Conservation (phyloP, 2,888 invertebrate genomes). For the Catocala fraxini region DNA sequence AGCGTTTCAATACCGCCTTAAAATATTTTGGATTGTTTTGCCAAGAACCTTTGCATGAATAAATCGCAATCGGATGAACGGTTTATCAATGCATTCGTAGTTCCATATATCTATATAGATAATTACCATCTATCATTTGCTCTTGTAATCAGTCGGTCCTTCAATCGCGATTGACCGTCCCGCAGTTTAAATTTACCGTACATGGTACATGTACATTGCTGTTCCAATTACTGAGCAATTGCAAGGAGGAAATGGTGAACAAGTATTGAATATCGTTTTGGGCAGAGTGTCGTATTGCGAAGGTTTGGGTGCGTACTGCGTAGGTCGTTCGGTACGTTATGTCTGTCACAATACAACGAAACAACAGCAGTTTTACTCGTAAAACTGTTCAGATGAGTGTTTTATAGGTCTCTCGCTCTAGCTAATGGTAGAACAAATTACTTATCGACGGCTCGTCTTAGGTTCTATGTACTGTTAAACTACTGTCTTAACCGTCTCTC, state of each 20-base stretch:
- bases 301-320: conserved; percentile 46
- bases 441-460: too few relatives aligned
- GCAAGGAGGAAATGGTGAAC: conserved; percentile 41
- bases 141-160: conserved; percentile 3
- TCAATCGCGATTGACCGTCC: conserved; percentile 1
- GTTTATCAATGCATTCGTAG: too few relatives aligned
- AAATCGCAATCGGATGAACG: too few relatives aligned
- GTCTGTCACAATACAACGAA: conserved; percentile 27
- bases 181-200: background rate
- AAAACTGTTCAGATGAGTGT: background rate
- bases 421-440: too few relatives aligned
- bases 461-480: too few relatives aligned
- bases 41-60: too few relatives aligned
- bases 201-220: conserved; percentile 42
- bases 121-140: background rate
- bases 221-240: conserved; percentile 39
- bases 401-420: too few relatives aligned
- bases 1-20: too few relatives aligned
- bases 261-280: conserved; percentile 51
- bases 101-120: background rate
- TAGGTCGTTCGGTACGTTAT: conserved; percentile 36
- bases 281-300: conserved; percentile 38
- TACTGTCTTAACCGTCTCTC: too few relatives aligned
- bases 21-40: too few relatives aligned
- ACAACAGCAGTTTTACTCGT: conserved; percentile 22